Conservation (phyloP, 1,140 invertebrate genomes). For the Drosophila sp. region DNA sequence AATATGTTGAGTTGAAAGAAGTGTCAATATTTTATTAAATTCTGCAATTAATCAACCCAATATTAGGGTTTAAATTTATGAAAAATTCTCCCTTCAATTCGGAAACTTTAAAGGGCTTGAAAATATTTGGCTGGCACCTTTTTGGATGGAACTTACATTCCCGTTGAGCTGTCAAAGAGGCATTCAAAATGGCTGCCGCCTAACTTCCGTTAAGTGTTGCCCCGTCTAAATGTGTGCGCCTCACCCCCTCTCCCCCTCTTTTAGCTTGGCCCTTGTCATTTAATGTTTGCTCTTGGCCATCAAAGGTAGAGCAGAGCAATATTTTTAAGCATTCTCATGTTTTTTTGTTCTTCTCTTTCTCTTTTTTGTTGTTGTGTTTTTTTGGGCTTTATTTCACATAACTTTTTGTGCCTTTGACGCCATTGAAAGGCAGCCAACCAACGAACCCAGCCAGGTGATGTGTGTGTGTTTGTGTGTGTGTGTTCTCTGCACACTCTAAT, state of each 20-base stretch:
- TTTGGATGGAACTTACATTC: background rate
- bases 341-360: background rate
- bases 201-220: conserved; percentile 20
- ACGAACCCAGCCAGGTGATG: conserved; percentile 39
- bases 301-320: conserved; percentile 47
- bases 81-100: too few species aligned
- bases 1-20: too few species aligned
- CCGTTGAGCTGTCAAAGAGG: conserved; percentile 15
- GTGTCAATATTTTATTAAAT: too few species aligned
- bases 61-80: too few species aligned
- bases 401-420: conserved; percentile 69
- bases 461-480: conserved; percentile 38
- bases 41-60: too few species aligned
- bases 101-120: too few species aligned
- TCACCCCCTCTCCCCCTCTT: background rate
- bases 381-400: conserved; percentile 69
- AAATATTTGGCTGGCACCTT: too few species aligned
- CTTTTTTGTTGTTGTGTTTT: conserved; percentile 18
- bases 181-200: conserved; percentile 45
- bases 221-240: conserved; percentile 38
- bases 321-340: conserved; percentile 29
- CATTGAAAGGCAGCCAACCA: conserved; percentile 67
- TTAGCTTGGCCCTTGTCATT: conserved; percentile 41
- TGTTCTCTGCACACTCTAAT: conserved; percentile 53
- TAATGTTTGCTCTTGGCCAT: conserved; percentile 59